Base-by-base conservation (phyloP, 1,140 invertebrate genomes). In the Harpegnathos saltator region DNA sequence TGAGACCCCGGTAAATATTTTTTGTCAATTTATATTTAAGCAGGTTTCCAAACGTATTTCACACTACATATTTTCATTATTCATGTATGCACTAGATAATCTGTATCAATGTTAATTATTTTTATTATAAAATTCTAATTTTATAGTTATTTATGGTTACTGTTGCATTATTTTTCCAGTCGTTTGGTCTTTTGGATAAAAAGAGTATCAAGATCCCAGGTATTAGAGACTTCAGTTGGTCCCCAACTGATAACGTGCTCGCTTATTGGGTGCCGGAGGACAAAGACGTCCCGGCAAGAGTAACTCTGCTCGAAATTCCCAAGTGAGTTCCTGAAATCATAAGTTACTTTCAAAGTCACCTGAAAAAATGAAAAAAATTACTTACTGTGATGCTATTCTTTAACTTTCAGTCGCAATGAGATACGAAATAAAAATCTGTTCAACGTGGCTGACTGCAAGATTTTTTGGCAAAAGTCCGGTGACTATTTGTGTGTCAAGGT, bases 241-340 rank as follows among this genome's bases (percentile, higher is more conserved):
- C 98, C 17, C 99, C 99, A 0, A 98, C 98, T 14, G 98, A 99
- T 91, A 99, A 99, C 91, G 95, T 98, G 38, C 96, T 99, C 44
- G 98, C 98, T 5, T 99, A 99, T 92, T 99, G 99, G 98, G 98
- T 99, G n/a, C 98, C 98, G 19, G 99, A 99, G 95, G 97, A 99
- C 90, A 98, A 98, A 92, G 97, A 97, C 87, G 98, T 98, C 5
- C 98, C 97, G 48, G 97, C 98, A 14, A 95, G 97, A 88, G 97
- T 98, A 4, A 98, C 97, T 0, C 95, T 98, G 0, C 94, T 98
- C 54, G 97, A 98, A 94, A 96, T 98, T 63, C 98, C 97, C 17
- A 97, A 97, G 94, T 96, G 91, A 90, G 19, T 82, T 44, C 81
- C 56, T 22, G 54, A 22, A 48, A 29, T 74, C 63, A 54, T 26